phyloP scores from a whole-genome alignment of 2,797 vertebrate genomes.

The Percopsis omiscomaycus region DNA sequence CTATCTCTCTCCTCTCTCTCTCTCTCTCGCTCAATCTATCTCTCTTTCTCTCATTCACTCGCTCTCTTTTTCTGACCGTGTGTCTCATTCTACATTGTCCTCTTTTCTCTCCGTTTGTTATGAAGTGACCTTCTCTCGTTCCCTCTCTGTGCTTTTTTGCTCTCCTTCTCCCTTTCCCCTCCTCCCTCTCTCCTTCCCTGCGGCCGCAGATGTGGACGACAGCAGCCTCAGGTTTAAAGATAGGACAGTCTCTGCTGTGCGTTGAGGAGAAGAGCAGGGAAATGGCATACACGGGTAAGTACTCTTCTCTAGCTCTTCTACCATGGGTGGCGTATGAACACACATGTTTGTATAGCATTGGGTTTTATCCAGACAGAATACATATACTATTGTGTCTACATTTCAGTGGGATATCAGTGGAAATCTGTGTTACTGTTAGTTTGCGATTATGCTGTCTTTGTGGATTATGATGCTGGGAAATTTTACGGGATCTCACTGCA shows the following conservation, averaged over 20 bases:
- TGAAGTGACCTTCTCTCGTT: constrained; percentile 64
- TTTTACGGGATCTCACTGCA: constrained; percentile 61
- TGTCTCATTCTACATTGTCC: constrained; percentile 49
- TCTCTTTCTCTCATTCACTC: constrained; percentile 1
- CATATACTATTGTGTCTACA: neutral
- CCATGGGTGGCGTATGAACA: too few relatives aligned
- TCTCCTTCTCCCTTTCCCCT: constrained; percentile 31
- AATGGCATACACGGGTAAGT: constrained; percentile 19
- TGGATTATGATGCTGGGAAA: constrained; percentile 63
- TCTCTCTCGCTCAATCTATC: constrained; percentile 27
- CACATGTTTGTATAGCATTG: constrained; percentile 7
- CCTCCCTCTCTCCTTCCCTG: constrained; percentile 37
- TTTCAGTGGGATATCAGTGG: constrained; percentile 27
- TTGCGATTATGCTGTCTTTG: constrained; percentile 49
- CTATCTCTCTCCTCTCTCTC: constrained; percentile 55
- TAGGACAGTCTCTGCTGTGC: constrained; percentile 37
- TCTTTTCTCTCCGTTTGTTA: constrained; percentile 69
- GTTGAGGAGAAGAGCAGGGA: constrained; percentile 32
- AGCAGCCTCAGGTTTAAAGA: constrained; percentile 53
- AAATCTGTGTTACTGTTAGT: constrained; percentile 26
- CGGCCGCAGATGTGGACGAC: constrained; percentile 58
- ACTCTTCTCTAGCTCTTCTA: neutral
- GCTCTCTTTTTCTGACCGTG: constrained; percentile 10
- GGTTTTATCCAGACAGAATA: neutral
- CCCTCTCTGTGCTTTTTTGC: constrained; percentile 28